Conservation (phyloP, 2,113 vertebrate genomes). For the Notothenia coriiceps region DNA sequence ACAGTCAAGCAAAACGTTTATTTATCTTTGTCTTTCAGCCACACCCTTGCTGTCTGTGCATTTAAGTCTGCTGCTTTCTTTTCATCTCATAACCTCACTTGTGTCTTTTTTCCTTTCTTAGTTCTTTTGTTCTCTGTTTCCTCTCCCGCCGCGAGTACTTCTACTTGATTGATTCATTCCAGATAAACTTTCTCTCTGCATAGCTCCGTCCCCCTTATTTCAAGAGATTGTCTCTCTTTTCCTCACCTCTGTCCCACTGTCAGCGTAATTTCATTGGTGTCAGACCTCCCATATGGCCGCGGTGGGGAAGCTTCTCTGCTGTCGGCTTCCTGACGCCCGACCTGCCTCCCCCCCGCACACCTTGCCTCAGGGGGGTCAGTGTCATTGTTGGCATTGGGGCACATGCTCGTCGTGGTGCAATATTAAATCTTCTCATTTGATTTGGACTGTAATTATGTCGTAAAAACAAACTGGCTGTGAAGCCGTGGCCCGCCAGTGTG, state of each 20-base stretch:
- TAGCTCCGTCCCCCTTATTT: neutral
- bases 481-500: constrained; percentile 82
- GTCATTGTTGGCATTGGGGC: constrained; percentile 82
- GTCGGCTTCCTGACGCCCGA: constrained; percentile 62
- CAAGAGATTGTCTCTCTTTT: constrained; percentile 29
- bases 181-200: constrained; percentile 22
- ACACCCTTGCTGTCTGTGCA: constrained; percentile 66
- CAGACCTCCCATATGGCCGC: constrained; percentile 80
- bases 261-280: constrained; percentile 57
- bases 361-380: constrained; percentile 79
- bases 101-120: constrained; percentile 17
- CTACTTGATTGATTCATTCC: constrained; percentile 6
- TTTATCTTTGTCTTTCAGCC: constrained; percentile 57
- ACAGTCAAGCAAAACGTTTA: constrained; percentile 59
- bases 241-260: constrained; percentile 34
- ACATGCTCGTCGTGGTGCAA: constrained; percentile 77
- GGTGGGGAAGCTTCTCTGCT: constrained; percentile 58
- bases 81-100: constrained; percentile 39
- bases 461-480: constrained; percentile 87
- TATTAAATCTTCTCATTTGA: constrained; percentile 87
- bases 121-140: constrained; percentile 29
- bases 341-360: constrained; percentile 37
- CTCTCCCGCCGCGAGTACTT: constrained; percentile 5
- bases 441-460: constrained; percentile 87
- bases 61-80: constrained; percentile 28